Percentiles rank a stretch among this genome's conserved stretches.
Evolutionary conservation across 37 sponge, comb jelly and placozoan species (phyloP).

Genomic region (Geodia barretti): DNA sequence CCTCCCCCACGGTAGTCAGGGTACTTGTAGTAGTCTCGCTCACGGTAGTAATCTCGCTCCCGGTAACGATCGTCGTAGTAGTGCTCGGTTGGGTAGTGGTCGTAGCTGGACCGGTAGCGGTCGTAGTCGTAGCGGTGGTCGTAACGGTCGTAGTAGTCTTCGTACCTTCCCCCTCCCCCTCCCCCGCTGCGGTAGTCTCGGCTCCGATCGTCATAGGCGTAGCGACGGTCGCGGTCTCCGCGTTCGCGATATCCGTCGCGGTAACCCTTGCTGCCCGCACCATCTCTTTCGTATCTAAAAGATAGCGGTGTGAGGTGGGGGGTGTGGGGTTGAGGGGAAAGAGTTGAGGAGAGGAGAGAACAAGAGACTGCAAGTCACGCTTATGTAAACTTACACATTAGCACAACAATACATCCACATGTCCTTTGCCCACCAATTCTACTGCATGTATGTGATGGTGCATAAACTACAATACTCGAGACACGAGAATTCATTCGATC

Average conservation of each 20-base stretch:
- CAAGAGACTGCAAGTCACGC: too few species aligned
- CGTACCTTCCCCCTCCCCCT: not conserved
- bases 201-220: not conserved
- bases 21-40: constrained; percentile 19
- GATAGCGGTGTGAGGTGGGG: not conserved
- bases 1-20: constrained; percentile 34
- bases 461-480: too few species aligned
- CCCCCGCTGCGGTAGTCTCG: not conserved
- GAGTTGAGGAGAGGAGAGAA: too few species aligned
- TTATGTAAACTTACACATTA: not conserved
- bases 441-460: too few species aligned
- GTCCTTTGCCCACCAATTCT: too few species aligned
- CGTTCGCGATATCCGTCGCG: constrained; percentile 22
- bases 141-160: constrained; percentile 5
- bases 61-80: constrained; percentile 21
- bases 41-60: constrained; percentile 18
- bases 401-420: too few species aligned
- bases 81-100: constrained; percentile 2
- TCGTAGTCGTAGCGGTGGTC: constrained; percentile 9
- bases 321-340: too few species aligned
- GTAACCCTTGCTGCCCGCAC: not conserved
- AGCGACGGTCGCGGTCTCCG: not conserved
- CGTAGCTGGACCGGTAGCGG: not conserved
- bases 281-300: constrained; percentile 4
- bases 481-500: not conserved